Evolutionary conservation across 2,888 invertebrate species (phyloP).

Genomic region (Phyllotreta striolata): DNA sequence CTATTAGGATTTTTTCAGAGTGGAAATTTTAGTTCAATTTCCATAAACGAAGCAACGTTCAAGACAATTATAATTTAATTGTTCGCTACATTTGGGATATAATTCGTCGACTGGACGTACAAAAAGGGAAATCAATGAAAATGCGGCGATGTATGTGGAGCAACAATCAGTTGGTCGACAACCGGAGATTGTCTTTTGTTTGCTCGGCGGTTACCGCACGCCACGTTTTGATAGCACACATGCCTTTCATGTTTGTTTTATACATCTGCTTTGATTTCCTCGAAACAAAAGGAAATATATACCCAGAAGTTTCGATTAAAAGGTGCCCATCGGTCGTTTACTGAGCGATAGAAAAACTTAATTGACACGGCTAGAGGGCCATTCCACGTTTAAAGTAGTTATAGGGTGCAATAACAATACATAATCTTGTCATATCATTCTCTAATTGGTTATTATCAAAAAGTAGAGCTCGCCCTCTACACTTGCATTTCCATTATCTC

Average conservation of each 20-base stretch:
- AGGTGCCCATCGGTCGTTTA: background rate
- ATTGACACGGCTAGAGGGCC: background rate
- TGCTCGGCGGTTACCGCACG: slow-evolving; percentile 52
- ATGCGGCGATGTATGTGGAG: slow-evolving; percentile 38
- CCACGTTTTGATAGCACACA: slow-evolving; percentile 53
- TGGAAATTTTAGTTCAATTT: no score
- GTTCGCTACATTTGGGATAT: background rate
- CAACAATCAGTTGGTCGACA: slow-evolving; percentile 48
- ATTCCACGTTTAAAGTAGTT: background rate
- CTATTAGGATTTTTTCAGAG: no score
- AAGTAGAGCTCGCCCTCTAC: no score
- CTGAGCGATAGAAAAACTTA: background rate
- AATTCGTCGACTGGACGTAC: slow-evolving; percentile 9
- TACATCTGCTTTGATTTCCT: slow-evolving; percentile 49
- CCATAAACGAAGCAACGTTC: no score
- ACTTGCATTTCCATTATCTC: no score
- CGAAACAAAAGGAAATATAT: slow-evolving; percentile 40
- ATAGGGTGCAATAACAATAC: background rate
- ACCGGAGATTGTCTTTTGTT: slow-evolving; percentile 60
- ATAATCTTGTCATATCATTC: no score
- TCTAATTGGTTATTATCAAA: no score
- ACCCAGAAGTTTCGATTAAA: slow-evolving; percentile 6
- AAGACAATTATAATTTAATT: background rate
- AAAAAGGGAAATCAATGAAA: slow-evolving; percentile 33
- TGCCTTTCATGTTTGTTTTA: slow-evolving; percentile 51